phyloP scores from a whole-genome alignment of 2,113 vertebrate genomes.

The Gila orcuttii region DNA sequence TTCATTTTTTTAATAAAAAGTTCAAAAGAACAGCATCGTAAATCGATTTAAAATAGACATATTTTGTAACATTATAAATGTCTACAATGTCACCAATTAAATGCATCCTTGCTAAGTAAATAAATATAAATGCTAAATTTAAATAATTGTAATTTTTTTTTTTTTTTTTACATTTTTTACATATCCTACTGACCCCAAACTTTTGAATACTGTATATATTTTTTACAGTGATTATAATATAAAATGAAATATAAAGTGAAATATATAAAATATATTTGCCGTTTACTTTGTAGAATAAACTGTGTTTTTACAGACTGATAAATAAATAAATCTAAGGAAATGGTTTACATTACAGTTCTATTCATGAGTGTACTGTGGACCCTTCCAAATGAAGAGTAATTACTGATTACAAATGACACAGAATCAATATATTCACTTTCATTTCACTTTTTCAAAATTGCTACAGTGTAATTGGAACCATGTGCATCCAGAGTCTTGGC shows the following conservation, averaged over 20 bases:
- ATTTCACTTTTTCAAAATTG: constrained; percentile 33
- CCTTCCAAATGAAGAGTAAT: background rate
- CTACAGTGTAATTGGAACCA: constrained; percentile 85
- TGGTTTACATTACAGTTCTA: constrained; percentile 12
- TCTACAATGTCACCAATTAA: background rate
- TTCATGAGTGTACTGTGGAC: background rate
- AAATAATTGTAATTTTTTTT: background rate
- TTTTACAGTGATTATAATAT: too few relatives aligned
- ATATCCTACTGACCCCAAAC: background rate
- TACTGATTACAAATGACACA: constrained; percentile 8
- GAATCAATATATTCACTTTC: constrained; percentile 3
- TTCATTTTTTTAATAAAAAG: background rate
- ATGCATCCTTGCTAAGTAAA: background rate
- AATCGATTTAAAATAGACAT: background rate
- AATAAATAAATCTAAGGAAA: background rate
- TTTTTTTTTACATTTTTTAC: background rate
- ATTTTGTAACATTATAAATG: background rate
- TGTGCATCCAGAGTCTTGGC: constrained; percentile 71
- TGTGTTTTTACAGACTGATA: background rate
- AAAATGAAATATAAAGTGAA: too few relatives aligned
- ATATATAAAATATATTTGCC: background rate
- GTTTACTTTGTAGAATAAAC: background rate
- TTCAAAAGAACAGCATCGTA: background rate
- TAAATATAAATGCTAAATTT: too few relatives aligned
- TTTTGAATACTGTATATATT: background rate